Evolutionary conservation across 2,113 vertebrate species (phyloP).

Genomic region (Progne subis): DNA sequence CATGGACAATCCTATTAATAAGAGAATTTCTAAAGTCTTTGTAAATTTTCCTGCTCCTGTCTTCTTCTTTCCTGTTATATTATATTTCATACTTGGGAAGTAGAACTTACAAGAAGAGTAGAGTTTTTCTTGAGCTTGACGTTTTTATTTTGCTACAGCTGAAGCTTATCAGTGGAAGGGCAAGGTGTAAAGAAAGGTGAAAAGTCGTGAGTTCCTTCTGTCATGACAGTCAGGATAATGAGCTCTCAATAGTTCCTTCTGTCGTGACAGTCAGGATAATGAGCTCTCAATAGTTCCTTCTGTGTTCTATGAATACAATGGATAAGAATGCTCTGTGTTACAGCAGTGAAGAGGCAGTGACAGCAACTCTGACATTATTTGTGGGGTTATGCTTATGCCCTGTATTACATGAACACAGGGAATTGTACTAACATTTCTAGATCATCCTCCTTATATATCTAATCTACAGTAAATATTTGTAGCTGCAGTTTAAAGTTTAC

Average conservation of each 20-base stretch:
- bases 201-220: background rate
- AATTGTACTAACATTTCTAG: background rate
- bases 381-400: background rate
- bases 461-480: background rate
- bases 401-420: accelerated
- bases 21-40: background rate
- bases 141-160: background rate
- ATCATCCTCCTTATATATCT: background rate
- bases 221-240: background rate
- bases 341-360: background rate
- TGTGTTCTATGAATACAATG: background rate
- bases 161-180: background rate
- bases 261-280: background rate
- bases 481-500: background rate
- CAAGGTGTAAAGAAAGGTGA: background rate
- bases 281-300: background rate
- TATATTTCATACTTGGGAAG: background rate
- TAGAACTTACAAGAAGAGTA: background rate
- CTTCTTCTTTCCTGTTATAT: background rate
- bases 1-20: background rate
- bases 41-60: constrained; percentile 13
- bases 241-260: background rate
- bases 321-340: background rate
- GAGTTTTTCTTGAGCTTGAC: background rate
- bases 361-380: background rate